Base-by-base conservation (phyloP, 2,888 invertebrate species). In the Eueremaeus valkanovi region DNA sequence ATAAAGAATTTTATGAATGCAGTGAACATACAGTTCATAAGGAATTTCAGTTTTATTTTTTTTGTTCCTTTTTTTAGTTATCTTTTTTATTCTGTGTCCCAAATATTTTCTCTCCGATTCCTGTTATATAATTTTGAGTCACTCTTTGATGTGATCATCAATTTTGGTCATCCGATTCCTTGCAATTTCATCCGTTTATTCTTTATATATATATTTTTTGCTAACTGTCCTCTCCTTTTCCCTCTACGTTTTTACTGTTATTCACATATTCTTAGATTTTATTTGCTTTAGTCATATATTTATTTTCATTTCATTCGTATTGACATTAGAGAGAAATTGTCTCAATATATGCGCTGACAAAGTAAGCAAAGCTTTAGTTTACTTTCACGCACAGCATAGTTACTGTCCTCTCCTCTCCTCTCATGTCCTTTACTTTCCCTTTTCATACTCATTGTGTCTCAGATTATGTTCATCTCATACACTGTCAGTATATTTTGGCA, bases 231-330 rank as follows among this genome's bases (percentile, higher is more conserved):
- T 49, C 49, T 11, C 58, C n/a, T n/a, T n/a, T n/a, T n/a, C n/a
- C n/a, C n/a, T n/a, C n/a, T n/a, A n/a, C n/a, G n/a, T n/a, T n/a
- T n/a, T 58, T 27, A 58, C 16, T 58, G 27, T 58, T 58, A 21
- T 21, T 27, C 24, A 58, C 27, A 58, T 27, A 27, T 33, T 33
- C 2, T 33, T 3, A 63, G 63, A 63, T 63, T 63, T 63, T 63
- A 33, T 63, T 63, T 63, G 63, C 33, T 63, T 63, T 63, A 31
- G 33, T 63, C 33, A 63, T 63, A 33, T 63, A 63, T 63, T 63
- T 63, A 33, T 63, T 63, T 63, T 63, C 31, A 63, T 63, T 63
- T 63, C 63, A 63, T 8, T 63, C 9, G 31, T 63, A 63, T 63
- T 63, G 31, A 63, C 63, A 33, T 63, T 13, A 63, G 33, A 63